Evolutionary conservation across 2,113 vertebrate genomes (phyloP), one percentile per base, ranked within the genome.

Genomic region (Larimichthys crocea): DNA sequence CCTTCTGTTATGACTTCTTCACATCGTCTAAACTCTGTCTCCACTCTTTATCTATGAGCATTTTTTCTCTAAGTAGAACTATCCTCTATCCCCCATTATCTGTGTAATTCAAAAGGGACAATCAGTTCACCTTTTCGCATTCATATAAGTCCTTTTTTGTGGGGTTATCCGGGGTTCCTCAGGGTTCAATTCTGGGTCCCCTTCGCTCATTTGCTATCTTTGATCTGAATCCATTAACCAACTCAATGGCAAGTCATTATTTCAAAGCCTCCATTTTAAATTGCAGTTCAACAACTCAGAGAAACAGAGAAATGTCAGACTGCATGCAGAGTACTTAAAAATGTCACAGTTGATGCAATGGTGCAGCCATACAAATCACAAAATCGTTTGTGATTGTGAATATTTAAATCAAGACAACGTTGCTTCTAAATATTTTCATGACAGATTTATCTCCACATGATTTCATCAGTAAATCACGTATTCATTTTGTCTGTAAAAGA

Each of bases 1-100:
- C 85, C 80, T 76, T 84, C 78, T 86, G 61, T 67, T 53, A 53
- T 59, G 71, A 65, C 66, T 82, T 69, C 35, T 79, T 68, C 48
- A 59, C 67, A 29, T 70, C 15, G 5, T 57, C 59, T 66, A 31
- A 66, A 83, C 72, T 79, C 68, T 59, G 8, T 84, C 52, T 26
- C 19, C 10, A 17, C 40, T 44, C 16, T 74, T 61, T 40, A 55
- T 62, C 56, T 74, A 17, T 72, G 31, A 73, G 24, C 67, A 20
- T 8, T 0, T 62, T 66, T 69, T 56, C 42, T 26, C 12, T 14
- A 15, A 14, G 15, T 19, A 59, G 64, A 80, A 46, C 49, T 5
- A 10, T 63, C 16, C 49, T 52, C 48, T 24, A 31, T 59, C 56
- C 12, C 14, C 17, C 20, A 4, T 53, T 15, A 61, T 53, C 5